Conservation (phyloP, 2,797 vertebrate species). For the Echiichthys vipera region DNA sequence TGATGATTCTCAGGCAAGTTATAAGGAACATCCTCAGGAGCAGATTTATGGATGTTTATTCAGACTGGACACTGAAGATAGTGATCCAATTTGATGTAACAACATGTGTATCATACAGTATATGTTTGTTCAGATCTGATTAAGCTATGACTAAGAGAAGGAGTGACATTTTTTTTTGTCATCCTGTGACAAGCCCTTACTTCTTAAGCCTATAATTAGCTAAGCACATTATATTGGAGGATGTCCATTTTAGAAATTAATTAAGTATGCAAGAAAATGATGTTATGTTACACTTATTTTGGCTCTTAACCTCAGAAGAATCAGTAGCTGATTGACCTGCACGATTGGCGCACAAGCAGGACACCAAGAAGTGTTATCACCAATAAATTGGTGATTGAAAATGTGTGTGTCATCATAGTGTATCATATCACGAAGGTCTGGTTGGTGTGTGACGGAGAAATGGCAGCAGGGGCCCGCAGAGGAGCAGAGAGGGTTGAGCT, state of each 20-base stretch:
- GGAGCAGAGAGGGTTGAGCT: constrained; percentile 53
- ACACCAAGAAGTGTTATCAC: constrained; percentile 9
- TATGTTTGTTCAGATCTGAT: neutral
- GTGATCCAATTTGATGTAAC: neutral
- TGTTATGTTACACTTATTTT: neutral
- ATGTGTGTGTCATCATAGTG: constrained; percentile 6
- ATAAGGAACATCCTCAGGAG: too few species aligned
- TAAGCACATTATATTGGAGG: neutral
- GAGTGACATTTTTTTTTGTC: neutral
- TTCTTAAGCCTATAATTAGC: neutral
- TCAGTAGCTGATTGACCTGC: neutral
- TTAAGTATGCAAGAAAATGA: neutral
- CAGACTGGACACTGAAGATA: neutral
- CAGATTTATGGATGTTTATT: neutral
- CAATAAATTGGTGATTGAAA: constrained; percentile 12
- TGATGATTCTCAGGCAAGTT: neutral
- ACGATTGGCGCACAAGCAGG: neutral
- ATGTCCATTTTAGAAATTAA: neutral
- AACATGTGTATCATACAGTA: neutral
- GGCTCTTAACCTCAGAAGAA: neutral
- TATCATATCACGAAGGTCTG: constrained; percentile 54
- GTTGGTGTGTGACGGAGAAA: constrained; percentile 59
- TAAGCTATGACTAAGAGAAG: neutral
- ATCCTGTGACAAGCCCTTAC: neutral
- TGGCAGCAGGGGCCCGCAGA: constrained; percentile 68